These are phyloP conservation scores for Acleris laterana DNA, from an alignment of 2,888 invertebrate species.

Conservation along the genomic window DNA sequence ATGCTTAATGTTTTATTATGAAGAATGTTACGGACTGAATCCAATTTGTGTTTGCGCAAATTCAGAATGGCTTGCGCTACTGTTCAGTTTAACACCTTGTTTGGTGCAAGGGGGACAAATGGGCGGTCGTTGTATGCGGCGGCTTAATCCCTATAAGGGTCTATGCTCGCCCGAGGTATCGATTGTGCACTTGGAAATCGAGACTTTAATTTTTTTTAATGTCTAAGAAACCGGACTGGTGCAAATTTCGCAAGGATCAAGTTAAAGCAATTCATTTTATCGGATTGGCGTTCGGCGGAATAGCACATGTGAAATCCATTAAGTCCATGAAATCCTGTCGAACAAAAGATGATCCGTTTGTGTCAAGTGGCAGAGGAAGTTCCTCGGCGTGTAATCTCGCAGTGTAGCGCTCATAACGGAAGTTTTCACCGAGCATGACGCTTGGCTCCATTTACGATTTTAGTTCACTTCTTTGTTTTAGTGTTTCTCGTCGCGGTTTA, in stretches of 20 bases:
- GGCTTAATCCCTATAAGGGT: constrained; percentile 67
- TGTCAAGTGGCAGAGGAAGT: constrained; percentile 56
- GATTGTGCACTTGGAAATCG: constrained; percentile 44
- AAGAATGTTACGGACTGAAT: constrained; percentile 50
- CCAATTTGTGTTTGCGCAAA: constrained; percentile 61
- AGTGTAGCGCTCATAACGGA: constrained; percentile 53
- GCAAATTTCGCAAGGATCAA: constrained; percentile 25
- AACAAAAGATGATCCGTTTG: constrained; percentile 62
- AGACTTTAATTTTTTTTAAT: constrained; percentile 38
- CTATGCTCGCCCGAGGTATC: constrained; percentile 54
- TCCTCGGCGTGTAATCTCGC: constrained; percentile 55
- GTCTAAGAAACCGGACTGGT: constrained; percentile 27
- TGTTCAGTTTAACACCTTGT: constrained; percentile 71
- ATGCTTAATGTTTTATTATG: constrained; percentile 48
- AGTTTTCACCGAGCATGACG: constrained; percentile 49
- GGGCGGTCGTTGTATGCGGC: constrained; percentile 63
- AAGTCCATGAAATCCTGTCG: constrained; percentile 68
- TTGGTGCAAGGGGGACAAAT: constrained; percentile 69
- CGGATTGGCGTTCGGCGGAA: constrained; percentile 46
- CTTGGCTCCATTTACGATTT: constrained; percentile 51
- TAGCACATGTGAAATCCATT: constrained; percentile 68
- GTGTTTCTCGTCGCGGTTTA: constrained; percentile 49
- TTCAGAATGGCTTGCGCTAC: constrained; percentile 52
- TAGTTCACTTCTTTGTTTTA: constrained; percentile 49
- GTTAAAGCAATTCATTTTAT: constrained; percentile 42